Evolutionary conservation across 2,113 vertebrate genomes (phyloP), one percentile per base, ranked within the genome.

Genomic region (Cebidichthys violaceus): DNA sequence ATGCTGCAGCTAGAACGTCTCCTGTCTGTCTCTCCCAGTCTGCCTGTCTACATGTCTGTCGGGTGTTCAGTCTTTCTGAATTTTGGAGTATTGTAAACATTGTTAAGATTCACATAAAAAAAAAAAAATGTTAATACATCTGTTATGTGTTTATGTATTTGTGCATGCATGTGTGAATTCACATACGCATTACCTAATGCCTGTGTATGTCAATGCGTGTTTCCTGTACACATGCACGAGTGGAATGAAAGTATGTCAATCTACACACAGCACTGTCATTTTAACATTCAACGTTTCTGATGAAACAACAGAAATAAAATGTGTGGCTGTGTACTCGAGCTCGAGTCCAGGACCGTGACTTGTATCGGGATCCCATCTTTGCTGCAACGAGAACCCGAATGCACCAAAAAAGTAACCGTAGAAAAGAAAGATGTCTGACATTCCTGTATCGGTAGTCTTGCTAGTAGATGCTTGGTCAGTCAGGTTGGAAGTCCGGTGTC

Each of bases 101-200:
- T 89, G 65, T 67, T 54, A 84, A 84, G 76, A 90, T 91, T 93
- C 83, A 92, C 89, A 92, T 92, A 89, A 85, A 81, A 83, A 78
- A 75, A 89, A 85, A 81, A 83, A 78, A 75, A 70, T 45, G 64
- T 66, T 45, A 35, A 66, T 50, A 52, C 43, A 54, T 85, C 20
- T 81, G 66, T 80, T 10, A 6, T 29, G 64, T 64, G 37, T 71
- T 65, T 68, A 33, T 71, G 67, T 43, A 27, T 64, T 39, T 75
- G 47, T 27, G 24, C 20, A 50, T 81, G 72, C 31, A 22, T 71
- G 80, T 81, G 66, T 70, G 67, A 33, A 41, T 75, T 71, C 71
- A 79, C 69, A 72, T 69, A 77, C 47, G 33, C 61, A 59, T 65
- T 41, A 20, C 14, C 17, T 47, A 18, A 70, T 37, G n/a, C 20